Evolutionary conservation across 2,113 vertebrate species (phyloP), one percentile per base, ranked within the genome.

Genomic region (Etheostoma spectabile): DNA sequence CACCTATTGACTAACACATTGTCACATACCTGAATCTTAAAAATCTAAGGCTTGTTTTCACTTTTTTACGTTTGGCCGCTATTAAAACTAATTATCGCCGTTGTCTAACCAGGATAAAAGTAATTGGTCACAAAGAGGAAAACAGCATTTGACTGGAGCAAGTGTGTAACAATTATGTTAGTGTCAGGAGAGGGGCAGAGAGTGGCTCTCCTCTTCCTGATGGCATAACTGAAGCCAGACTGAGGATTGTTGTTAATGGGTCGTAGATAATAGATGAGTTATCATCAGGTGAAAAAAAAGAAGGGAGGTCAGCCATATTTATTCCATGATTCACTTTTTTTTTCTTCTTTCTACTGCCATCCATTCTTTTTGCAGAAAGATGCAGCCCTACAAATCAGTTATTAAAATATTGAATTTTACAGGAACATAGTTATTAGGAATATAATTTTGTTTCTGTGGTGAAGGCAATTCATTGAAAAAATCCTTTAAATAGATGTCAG

Each of bases 221-320:
- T 88, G 86, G 83, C 71, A 90, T 92, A 89, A 91, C 66, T 14
- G 65, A 21, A 66, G 49, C 85, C 60, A 76, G 85, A 86, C 88
- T 61, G 76, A 80, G 79, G 87, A 86, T 64, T 82, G 56, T 69
- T 68, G 88, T 89, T 93, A 93, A 92, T 92, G 89, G 89, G 30
- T 88, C 57, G 69, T 27, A 88, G 84, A 93, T 91, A 90, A 93
- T 90, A 70, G 90, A 93, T 89, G 92, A 90, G 78, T 85, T 85
- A 87, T 86, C 85, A 57, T 81, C 68, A n/a, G 75, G 30, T 24
- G 69, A 80, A 77, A 85, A 89, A 85, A 82, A 86, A 10, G 57
- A 53, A 74, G 71, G 85, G 90, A 67, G 81, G 87, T 77, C 90
- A 78, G 77, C 52, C 52, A 83, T 70, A 77, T 79, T 88, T 79